Evolutionary conservation across 2,888 invertebrate species (phyloP).

Genomic region (Drosophila multiciliata): DNA sequence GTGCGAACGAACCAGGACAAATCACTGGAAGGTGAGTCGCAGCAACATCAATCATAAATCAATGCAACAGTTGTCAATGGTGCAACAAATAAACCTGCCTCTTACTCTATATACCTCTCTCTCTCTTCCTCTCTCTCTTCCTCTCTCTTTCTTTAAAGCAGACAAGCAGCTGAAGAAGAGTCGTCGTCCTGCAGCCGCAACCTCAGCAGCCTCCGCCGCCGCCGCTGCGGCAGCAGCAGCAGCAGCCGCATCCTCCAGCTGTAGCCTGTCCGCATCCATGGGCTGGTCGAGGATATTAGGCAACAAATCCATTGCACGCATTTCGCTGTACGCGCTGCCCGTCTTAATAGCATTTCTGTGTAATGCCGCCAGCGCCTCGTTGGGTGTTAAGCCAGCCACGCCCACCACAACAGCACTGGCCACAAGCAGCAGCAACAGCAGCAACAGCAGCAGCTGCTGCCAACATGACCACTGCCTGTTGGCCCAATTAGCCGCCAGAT

Average conservation of each 20-base stretch:
- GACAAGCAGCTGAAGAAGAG: constrained; percentile 79
- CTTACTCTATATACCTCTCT: background rate
- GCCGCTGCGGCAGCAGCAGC: constrained; percentile 44
- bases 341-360: constrained; percentile 81
- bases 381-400: constrained; percentile 25
- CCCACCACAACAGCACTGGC: constrained; percentile 11
- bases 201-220: constrained; percentile 64
- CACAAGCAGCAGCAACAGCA: constrained; percentile 18
- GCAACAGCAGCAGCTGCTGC: constrained; percentile 25
- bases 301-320: constrained; percentile 74
- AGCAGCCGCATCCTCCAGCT: constrained; percentile 48
- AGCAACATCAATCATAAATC: constrained; percentile 71
- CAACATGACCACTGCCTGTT: constrained; percentile 63
- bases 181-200: constrained; percentile 74
- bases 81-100: constrained; percentile 7
- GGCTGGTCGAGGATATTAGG: constrained; percentile 73
- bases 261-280: constrained; percentile 39
- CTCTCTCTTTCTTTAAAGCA: constrained; percentile 12
- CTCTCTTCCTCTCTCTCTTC: background rate
- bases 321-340: constrained; percentile 74
- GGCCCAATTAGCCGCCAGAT: constrained; percentile 75
- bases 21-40: constrained; percentile 78
- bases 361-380: constrained; percentile 41
- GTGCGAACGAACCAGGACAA: constrained; percentile 85
- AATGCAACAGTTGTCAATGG: constrained; percentile 63